Percentiles rank a stretch among this genome's conserved stretches.
These are phyloP conservation scores for Frieseomelitta varia DNA, from an alignment of 1,140 invertebrate species.

Conservation along the genomic window DNA sequence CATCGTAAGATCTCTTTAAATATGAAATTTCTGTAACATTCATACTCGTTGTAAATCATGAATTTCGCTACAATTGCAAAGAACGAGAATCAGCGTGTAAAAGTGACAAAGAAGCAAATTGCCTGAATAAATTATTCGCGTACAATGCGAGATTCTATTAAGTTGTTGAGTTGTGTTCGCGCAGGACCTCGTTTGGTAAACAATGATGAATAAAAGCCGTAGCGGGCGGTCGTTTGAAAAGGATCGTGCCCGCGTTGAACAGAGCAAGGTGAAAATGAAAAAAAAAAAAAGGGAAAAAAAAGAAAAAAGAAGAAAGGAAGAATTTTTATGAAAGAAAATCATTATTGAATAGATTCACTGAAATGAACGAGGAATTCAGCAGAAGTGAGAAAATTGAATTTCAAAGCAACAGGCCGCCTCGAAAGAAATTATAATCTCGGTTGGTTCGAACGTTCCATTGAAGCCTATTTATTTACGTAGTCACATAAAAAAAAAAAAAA, in stretches of 20 bases:
- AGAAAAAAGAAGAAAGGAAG: background rate
- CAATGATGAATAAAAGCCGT: background rate
- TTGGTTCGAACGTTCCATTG: background rate
- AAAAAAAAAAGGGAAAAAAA: background rate
- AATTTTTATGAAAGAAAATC: background rate
- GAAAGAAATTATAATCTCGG: background rate
- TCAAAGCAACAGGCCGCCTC: background rate
- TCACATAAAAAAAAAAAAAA: background rate
- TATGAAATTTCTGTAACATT: background rate
- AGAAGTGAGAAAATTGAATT: conserved; percentile 10
- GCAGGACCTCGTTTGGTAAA: background rate
- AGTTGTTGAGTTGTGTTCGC: background rate
- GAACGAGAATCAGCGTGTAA: background rate
- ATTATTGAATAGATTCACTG: background rate
- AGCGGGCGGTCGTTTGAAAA: background rate
- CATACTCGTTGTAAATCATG: background rate
- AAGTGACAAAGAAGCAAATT: background rate
- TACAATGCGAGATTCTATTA: background rate
- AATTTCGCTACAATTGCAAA: background rate
- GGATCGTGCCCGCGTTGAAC: background rate
- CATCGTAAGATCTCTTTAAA: background rate
- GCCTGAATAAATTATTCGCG: background rate
- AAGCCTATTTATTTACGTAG: background rate
- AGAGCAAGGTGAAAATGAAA: background rate
- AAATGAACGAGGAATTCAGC: background rate